A percentile compares a stretch with the other conserved stretches of the same genome.
These are phyloP conservation scores for Prionailurus viverrinus DNA, from an alignment of 2,113 vertebrate species.

Conservation along the genomic window DNA sequence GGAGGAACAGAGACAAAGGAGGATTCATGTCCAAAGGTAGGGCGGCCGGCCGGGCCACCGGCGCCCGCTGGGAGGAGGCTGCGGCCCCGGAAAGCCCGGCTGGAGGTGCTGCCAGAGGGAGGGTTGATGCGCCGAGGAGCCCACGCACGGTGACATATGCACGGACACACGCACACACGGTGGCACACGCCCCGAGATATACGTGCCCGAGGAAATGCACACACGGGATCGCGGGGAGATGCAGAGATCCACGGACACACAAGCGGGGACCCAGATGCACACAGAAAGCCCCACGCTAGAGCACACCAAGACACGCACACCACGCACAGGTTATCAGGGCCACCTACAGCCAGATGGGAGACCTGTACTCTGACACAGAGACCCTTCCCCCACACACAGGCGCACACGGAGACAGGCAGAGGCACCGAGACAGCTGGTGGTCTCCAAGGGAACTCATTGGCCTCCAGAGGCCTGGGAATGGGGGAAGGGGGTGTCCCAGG, in stretches of 20 bases:
- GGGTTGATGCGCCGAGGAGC: slow-evolving; percentile 33
- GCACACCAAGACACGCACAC: background rate
- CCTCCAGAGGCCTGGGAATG: background rate
- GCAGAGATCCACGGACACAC: background rate
- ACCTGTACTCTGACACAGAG: background rate
- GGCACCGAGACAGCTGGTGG: slow-evolving; percentile 61
- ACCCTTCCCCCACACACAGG: slow-evolving; percentile 15
- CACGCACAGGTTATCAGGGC: slow-evolving; percentile 44
- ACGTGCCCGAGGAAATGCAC: background rate
- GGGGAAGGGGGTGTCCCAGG: background rate
- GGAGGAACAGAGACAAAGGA: slow-evolving; percentile 87
- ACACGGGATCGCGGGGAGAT: background rate
- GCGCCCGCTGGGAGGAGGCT: slow-evolving; percentile 45
- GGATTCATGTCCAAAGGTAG: slow-evolving; percentile 92
- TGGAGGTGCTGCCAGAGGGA: slow-evolving; percentile 39
- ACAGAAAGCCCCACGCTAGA: background rate
- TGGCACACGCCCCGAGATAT: slow-evolving; percentile 4
- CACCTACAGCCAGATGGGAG: background rate
- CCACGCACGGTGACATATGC: slow-evolving; percentile 76
- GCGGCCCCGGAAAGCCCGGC: background rate
- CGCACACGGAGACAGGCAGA: slow-evolving; percentile 6
- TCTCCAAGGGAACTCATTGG: slow-evolving; percentile 66
- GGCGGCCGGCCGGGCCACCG: slow-evolving; percentile 71
- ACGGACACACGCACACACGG: slow-evolving; percentile 50
- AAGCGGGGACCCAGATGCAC: background rate